Evolutionary conservation across 1,140 invertebrate species (phyloP), one percentile per base, ranked within the genome.

Genomic region (Oryzaephilus surinamensis): DNA sequence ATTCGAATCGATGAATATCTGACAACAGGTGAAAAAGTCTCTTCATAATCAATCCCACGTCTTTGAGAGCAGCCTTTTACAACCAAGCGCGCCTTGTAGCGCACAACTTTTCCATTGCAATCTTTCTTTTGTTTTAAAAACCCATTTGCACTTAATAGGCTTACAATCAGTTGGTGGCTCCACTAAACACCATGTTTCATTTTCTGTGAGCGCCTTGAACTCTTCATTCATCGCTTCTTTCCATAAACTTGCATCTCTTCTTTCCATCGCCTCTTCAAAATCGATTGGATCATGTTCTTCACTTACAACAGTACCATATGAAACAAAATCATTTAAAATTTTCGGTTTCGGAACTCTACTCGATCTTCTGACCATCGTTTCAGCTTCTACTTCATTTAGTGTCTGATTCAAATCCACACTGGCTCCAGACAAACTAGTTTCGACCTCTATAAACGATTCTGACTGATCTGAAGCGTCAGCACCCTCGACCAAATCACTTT

Each of bases 21-120:
- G 12, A 58, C 48, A 10, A 64, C 57, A 17, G 60, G 58, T n/a
- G 50, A 38, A 38, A 58, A 61, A 13, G 53, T 62, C 35, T 62
- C 54, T 4, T 38, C 7, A 42, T 55, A 65, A 36, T 66, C 58
- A 7, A 63, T 28, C 19, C 62, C 62, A 36, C 47, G 28, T n/a
- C 44, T 48, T 40, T 67, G 63, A 5, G 38, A 52, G 41, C 55
- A 65, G 1, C 65, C 63, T 39, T 54, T 52, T 2, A 59, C 60
- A 5, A 67, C 63, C 13, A 65, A 41, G 29, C 58, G 38, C 6
- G 60, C 58, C 33, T 45, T 53, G 12, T 52, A 41, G 10, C 27
- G 45, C 8, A 60, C 37, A n/a, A 21, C 10, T 21, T 21, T 8
- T 6, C 19, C 19, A 21, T 6, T 6, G 10, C 5, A 5, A 21